phyloP scores from a whole-genome alignment of 2,113 vertebrate genomes.

The Aleadryas rufinucha region DNA sequence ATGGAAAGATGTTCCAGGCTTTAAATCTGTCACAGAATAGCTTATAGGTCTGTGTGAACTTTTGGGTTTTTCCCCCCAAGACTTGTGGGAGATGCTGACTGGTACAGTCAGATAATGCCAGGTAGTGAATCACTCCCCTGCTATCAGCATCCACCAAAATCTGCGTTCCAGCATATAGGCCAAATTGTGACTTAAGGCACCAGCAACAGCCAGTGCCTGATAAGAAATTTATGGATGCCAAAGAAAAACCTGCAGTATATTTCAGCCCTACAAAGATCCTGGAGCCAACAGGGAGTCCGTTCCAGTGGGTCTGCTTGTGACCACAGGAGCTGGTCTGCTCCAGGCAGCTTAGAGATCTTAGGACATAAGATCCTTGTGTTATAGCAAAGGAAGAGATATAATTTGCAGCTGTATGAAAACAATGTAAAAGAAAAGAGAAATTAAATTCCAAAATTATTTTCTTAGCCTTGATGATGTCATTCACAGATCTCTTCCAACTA shows the following conservation, averaged over 20 bases:
- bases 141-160: rapidly evolving
- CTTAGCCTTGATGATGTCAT: not conserved
- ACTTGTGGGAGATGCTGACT: not conserved
- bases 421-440: not conserved
- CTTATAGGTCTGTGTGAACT: not conserved
- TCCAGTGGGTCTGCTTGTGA: not conserved
- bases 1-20: not conserved
- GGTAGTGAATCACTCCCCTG: not conserved
- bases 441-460: not conserved
- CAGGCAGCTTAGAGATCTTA: not conserved
- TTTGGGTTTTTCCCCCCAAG: not conserved
- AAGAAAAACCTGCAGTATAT: not conserved
- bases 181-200: not conserved
- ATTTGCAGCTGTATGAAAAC: not conserved
- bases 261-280: not conserved
- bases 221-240: not conserved
- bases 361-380: too few species aligned
- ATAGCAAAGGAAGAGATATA: not conserved
- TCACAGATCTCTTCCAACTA: not conserved
- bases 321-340: not conserved
- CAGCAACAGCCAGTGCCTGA: not conserved
- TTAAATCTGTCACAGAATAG: not conserved
- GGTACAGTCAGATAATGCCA: not conserved
- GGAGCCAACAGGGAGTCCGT: rapidly evolving
- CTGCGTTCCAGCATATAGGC: not conserved